These are phyloP conservation scores for Hypotaenidia okinawae DNA, from an alignment of 2,797 vertebrate species.

Conservation along the genomic window DNA sequence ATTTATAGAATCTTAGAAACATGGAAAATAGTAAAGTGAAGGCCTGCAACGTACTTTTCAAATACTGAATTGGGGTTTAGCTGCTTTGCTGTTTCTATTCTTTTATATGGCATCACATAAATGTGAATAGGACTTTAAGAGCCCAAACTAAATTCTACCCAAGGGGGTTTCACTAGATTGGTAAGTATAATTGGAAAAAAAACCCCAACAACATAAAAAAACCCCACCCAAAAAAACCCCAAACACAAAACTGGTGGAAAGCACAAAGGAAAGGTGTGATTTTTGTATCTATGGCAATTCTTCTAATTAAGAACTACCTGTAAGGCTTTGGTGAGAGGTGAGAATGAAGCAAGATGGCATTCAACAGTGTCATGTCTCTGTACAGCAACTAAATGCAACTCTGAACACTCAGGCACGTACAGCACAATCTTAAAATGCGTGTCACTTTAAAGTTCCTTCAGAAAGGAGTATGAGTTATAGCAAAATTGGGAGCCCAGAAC, in stretches of 20 bases:
- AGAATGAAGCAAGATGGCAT: background rate
- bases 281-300: background rate
- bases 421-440: background rate
- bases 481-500: background rate
- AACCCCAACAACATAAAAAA: no score
- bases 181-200: background rate
- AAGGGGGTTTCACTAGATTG: background rate
- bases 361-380: background rate
- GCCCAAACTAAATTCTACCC: background rate
- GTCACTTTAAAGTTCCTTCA: background rate
- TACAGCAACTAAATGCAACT: background rate
- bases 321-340: background rate
- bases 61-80: background rate
- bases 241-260: background rate
- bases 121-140: background rate
- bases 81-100: slow-evolving; percentile 8
- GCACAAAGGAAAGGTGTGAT: background rate
- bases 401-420: background rate
- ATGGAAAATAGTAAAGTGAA: background rate
- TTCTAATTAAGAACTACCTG: background rate
- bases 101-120: background rate
- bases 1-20: background rate
- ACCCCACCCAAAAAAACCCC: no score
- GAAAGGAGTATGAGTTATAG: background rate
- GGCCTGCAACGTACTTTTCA: slow-evolving; percentile 11